Conservation (phyloP, 2,797 vertebrate species). For the Oophaga sylvatica region DNA sequence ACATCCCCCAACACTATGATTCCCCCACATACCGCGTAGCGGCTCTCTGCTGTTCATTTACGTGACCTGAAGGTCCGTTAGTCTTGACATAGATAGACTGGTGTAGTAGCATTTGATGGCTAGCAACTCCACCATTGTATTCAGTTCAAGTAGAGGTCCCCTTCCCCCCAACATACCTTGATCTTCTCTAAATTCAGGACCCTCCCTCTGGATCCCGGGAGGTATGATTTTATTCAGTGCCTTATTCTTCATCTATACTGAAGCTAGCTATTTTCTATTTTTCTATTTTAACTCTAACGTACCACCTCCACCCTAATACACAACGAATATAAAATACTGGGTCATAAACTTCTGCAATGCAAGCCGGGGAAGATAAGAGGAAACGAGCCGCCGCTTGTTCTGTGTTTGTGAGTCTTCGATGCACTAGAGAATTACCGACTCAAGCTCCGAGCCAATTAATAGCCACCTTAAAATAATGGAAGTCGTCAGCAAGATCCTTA, state of each 20-base stretch:
- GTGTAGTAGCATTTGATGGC: too few species aligned
- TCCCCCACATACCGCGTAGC: too few species aligned
- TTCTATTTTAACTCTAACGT: background rate
- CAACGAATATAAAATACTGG: constrained; percentile 15
- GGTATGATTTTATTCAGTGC: background rate
- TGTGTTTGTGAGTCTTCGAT: constrained; percentile 51
- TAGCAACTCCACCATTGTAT: too few species aligned
- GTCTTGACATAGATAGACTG: too few species aligned
- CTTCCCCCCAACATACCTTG: too few species aligned
- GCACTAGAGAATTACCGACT: constrained; percentile 64
- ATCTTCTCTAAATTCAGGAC: too few species aligned
- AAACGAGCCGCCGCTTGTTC: constrained; percentile 11
- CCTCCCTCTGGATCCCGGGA: too few species aligned
- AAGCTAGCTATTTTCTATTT: background rate
- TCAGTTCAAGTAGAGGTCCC: too few species aligned
- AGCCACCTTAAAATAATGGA: constrained; percentile 71
- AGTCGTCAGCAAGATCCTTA: constrained; percentile 73
- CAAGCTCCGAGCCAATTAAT: constrained; percentile 74
- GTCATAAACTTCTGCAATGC: background rate
- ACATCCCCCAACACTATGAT: too few species aligned
- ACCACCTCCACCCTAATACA: background rate
- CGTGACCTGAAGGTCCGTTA: too few species aligned
- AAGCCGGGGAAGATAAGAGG: constrained; percentile 14
- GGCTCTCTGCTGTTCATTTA: too few species aligned
- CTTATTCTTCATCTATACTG: background rate